A percentile compares a stretch with the other conserved stretches of the same genome.
Evolutionary conservation across 2,888 invertebrate species (phyloP).

Genomic region (Formica aserva): DNA sequence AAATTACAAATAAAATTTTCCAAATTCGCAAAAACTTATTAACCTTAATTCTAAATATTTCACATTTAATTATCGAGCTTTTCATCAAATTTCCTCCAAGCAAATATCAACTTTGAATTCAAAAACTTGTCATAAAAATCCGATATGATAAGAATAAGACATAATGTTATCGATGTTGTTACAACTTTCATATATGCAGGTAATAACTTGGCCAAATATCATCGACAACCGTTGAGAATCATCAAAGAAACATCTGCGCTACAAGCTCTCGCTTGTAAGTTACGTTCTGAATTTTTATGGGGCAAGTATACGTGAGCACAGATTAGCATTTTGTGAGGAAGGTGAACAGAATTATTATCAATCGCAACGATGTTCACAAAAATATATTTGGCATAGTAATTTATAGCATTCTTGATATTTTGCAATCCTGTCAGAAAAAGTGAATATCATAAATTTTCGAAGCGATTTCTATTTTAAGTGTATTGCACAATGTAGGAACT

Average conservation of each 20-base stretch:
- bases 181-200: background rate
- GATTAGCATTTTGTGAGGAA: background rate
- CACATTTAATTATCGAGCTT: conserved; percentile 11
- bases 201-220: conserved; percentile 7
- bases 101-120: conserved; percentile 16
- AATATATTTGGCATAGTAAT: conserved; percentile 24
- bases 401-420: conserved; percentile 32
- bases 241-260: conserved; percentile 19
- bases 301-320: background rate
- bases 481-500: conserved; percentile 63
- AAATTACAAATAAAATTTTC: background rate
- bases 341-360: background rate
- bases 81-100: background rate
- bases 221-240: conserved; percentile 2
- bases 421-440: conserved; percentile 9
- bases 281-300: conserved; percentile 13
- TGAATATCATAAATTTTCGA: conserved; percentile 52
- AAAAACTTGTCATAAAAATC: conserved; percentile 23
- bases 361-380: background rate
- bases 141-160: background rate
- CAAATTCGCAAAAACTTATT: background rate
- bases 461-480: conserved; percentile 67
- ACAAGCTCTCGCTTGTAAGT: conserved; percentile 3
- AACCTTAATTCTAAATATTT: background rate
- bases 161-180: background rate